Evolutionary conservation across 2,113 vertebrate genomes (phyloP).

Genomic region (Micronycteris hirsuta): DNA sequence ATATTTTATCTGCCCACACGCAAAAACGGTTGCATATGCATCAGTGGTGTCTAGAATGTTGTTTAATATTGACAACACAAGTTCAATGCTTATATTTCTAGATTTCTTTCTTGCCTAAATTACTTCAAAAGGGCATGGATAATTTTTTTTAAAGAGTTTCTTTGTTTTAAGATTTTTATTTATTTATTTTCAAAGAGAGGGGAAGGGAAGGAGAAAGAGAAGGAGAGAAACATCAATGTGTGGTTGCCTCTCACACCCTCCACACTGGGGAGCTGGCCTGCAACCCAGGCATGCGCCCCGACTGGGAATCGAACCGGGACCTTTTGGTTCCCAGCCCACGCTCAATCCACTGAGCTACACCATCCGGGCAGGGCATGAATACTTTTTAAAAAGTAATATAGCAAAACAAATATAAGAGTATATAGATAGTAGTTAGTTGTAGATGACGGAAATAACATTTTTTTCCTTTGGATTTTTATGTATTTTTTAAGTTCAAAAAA

Average conservation of each 20-base stretch:
- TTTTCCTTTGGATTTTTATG: background rate
- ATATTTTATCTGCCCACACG: background rate
- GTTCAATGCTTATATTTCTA: background rate
- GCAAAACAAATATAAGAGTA: background rate
- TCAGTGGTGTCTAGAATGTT: background rate
- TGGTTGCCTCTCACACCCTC: too few relatives aligned
- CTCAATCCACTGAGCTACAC: too few relatives aligned
- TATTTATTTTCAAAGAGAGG: too few relatives aligned
- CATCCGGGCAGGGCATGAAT: background rate
- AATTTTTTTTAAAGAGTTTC: background rate
- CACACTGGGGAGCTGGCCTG: too few relatives aligned
- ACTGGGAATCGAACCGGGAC: too few relatives aligned
- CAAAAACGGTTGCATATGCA: background rate
- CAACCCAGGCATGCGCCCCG: too few relatives aligned
- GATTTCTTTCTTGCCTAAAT: background rate
- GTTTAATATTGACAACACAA: background rate
- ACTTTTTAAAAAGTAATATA: background rate
- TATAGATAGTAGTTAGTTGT: background rate
- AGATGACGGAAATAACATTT: background rate
- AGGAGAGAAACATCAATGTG: too few relatives aligned
- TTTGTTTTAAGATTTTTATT: too few relatives aligned
- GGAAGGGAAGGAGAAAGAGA: too few relatives aligned
- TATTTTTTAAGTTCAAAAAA: background rate
- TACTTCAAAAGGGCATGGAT: background rate
- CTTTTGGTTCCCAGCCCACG: too few relatives aligned